Conservation (phyloP, 2,888 invertebrate genomes). For the Ophion costatus region DNA sequence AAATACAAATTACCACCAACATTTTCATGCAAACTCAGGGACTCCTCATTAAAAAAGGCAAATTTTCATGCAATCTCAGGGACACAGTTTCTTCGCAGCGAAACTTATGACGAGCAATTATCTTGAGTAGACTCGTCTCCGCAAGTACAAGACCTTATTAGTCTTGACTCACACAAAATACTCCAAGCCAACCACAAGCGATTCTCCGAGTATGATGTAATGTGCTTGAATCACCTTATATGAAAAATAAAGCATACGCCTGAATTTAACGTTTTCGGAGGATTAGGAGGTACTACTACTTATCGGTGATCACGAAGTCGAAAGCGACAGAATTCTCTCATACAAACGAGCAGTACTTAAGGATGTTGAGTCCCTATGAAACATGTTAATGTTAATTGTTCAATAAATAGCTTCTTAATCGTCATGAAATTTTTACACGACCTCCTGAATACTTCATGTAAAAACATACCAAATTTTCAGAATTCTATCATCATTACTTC, state of each 20-base stretch:
- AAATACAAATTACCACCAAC: background rate
- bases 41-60: background rate
- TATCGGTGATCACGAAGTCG: background rate
- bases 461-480: too few relatives aligned
- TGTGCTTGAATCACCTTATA: background rate
- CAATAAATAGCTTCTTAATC: too few relatives aligned
- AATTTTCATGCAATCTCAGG: background rate
- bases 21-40: background rate
- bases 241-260: background rate
- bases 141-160: background rate
- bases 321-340: too few relatives aligned
- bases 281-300: background rate
- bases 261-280: too few relatives aligned
- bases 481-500: too few relatives aligned
- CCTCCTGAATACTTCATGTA: too few relatives aligned
- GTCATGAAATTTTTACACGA: too few relatives aligned
- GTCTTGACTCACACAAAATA: background rate
- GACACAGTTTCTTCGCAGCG: background rate
- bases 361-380: too few relatives aligned
- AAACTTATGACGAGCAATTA: background rate
- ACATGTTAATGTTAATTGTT: too few relatives aligned
- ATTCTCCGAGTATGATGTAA: background rate
- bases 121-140: background rate
- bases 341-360: too few relatives aligned
- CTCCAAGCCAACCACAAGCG: background rate